A percentile compares a stretch with the other conserved stretches of the same genome.
Conservation (phyloP, 2,888 invertebrate genomes). For the Brachylomia viminalis region DNA sequence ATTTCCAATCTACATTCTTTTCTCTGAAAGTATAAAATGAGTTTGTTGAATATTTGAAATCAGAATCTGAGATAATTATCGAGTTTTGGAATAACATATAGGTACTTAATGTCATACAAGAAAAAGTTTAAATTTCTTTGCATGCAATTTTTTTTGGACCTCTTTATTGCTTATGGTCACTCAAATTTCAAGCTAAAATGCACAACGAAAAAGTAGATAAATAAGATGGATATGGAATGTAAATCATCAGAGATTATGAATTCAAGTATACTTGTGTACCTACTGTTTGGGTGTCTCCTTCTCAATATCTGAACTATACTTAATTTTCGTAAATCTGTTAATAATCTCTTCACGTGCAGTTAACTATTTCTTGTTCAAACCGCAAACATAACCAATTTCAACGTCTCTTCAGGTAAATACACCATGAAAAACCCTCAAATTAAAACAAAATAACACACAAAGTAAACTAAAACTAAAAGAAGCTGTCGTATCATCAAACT, state of each 20-base stretch:
- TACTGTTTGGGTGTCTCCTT: not conserved
- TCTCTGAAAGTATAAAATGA: slow-evolving; percentile 60
- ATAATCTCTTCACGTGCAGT: not conserved
- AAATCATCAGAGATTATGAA: not conserved
- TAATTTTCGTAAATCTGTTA: not conserved
- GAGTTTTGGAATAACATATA: not conserved
- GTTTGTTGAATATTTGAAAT: slow-evolving; percentile 8
- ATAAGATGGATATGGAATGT: not conserved
- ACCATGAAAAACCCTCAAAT: not conserved
- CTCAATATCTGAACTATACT: too few species aligned
- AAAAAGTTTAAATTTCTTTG: not conserved
- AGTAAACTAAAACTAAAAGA: not conserved
- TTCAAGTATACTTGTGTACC: not conserved
- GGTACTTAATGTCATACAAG: not conserved
- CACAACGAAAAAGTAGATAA: not conserved
- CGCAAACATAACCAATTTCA: too few species aligned
- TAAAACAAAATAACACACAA: too few species aligned
- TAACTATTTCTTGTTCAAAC: not conserved
- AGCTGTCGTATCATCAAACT: slow-evolving; percentile 1
- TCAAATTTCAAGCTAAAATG: not conserved
- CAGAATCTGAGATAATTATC: slow-evolving; percentile 1
- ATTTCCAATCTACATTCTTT: slow-evolving; percentile 55
- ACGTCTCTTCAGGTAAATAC: not conserved
- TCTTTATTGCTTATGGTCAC: too few species aligned
- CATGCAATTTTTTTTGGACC: not conserved